Base-by-base conservation (phyloP, 2,797 vertebrate genomes). In the Malurus leucopterus region DNA sequence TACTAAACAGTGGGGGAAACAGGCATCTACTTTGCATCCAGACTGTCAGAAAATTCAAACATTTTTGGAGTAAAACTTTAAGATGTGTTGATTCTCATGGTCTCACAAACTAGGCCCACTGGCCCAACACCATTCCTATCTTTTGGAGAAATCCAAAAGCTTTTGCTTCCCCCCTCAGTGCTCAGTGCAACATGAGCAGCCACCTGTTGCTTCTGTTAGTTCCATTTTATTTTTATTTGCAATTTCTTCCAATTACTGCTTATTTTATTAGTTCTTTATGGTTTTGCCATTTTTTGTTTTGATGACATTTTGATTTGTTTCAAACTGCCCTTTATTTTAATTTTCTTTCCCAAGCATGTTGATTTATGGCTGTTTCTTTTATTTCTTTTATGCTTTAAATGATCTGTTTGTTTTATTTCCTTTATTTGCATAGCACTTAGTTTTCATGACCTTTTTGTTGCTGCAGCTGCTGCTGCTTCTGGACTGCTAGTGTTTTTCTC, bases 361-460 rank as follows among this genome's bases (percentile, higher is more conserved):
- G 83, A 90, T 94, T 75, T 82, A 86, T 62, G 50, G 51, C 62
- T 9, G 0, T 82, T 94, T 89, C 65, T 88, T 93, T 49, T 77
- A 73, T 77, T 84, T 86, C 74, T 85, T 86, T 94, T 93, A 58
- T 79, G 27, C 34, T 79, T 92, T 86, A 90, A 94, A 94, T 92
- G 51, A 87, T 92, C 62, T 84, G 53, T 89, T 92, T 92, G 77
- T 64, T 93, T 94, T 92, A 95, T 89, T 94, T 89, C 73, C 43
- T 84, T 81, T 86, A 91, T 93, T 96, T 95, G 81, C 93, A 72
- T 90, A 80, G 76, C 70, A 94, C 89, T 92, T 93, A 86, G 51
- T 82, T 93, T 95, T 95, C 87, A 92, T 91, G 78, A 92, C 83
- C 91, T 94, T 94, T 95, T 87, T 95, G 86, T 93, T 94, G 77